These are phyloP conservation scores for Propithecus deckenii DNA, from an alignment of 2,797 vertebrate species.

Conservation along the genomic window DNA sequence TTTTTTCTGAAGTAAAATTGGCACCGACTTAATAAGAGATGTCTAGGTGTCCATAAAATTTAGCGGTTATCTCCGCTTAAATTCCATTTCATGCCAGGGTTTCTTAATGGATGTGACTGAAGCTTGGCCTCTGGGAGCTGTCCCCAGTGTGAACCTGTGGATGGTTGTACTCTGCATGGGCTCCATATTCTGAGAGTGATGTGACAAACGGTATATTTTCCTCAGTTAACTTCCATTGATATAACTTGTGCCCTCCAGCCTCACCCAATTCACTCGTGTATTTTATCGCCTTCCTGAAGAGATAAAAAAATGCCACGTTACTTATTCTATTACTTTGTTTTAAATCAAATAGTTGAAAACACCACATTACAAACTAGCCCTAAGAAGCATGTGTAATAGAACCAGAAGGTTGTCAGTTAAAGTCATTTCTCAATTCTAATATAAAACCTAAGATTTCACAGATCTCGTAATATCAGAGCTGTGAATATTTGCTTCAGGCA, in stretches of 20 bases:
- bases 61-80: background rate
- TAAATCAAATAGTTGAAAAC: slow-evolving; percentile 6
- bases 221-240: background rate
- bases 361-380: background rate
- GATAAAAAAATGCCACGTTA: background rate
- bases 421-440: slow-evolving; percentile 46
- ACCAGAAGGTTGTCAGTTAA: slow-evolving; percentile 41
- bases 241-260: background rate
- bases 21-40: background rate
- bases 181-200: background rate
- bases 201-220: background rate
- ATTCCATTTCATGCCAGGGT: background rate
- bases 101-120: background rate
- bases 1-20: slow-evolving; percentile 20
- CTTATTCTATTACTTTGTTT: background rate
- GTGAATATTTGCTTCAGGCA: slow-evolving; percentile 65
- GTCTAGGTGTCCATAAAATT: background rate
- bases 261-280: background rate
- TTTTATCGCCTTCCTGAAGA: background rate
- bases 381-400: background rate
- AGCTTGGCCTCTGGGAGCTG: background rate
- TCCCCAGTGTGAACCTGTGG: background rate
- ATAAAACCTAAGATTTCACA: slow-evolving; percentile 68
- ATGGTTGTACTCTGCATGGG: background rate
- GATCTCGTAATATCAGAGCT: slow-evolving; percentile 74